phyloP scores from a whole-genome alignment of 2,113 vertebrate genomes.

The Clupea harengus region DNA sequence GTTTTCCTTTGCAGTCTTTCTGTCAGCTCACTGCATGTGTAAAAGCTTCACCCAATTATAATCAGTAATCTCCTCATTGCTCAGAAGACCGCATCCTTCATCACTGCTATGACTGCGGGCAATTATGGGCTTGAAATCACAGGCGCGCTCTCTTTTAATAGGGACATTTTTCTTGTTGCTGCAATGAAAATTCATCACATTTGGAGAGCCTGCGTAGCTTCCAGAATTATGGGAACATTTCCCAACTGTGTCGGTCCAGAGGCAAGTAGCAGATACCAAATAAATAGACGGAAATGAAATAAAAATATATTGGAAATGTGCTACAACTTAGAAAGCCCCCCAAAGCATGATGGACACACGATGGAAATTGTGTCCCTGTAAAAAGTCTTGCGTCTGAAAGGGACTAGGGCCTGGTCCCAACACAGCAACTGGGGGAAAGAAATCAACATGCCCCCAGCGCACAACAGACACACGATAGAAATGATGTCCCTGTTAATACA shows the following conservation, averaged over 20 bases:
- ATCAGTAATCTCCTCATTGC: conserved; percentile 36
- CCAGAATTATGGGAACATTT: neutral
- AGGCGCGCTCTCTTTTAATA: conserved; percentile 43
- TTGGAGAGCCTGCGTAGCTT: neutral
- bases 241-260: conserved; percentile 16
- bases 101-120: conserved; percentile 39
- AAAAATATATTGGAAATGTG: neutral
- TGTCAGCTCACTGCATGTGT: conserved; percentile 34
- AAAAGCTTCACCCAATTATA: conserved; percentile 36
- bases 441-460: neutral
- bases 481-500: neutral
- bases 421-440: neutral
- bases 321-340: neutral
- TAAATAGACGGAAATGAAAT: conserved; percentile 5
- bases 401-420: neutral
- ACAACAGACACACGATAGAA: neutral
- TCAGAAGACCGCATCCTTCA: conserved; percentile 31
- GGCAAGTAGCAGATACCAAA: neutral
- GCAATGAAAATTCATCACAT: conserved; percentile 44
- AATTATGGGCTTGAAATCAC: conserved; percentile 41
- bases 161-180: conserved; percentile 35
- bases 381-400: neutral
- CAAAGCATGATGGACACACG: neutral
- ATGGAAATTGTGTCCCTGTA: neutral
- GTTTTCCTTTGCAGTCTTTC: conserved; percentile 27